Percentiles rank a stretch among this genome's conserved stretches.
These are phyloP conservation scores for Drosophila nigricruria DNA, from an alignment of 2,888 invertebrate species.

Conservation along the genomic window DNA sequence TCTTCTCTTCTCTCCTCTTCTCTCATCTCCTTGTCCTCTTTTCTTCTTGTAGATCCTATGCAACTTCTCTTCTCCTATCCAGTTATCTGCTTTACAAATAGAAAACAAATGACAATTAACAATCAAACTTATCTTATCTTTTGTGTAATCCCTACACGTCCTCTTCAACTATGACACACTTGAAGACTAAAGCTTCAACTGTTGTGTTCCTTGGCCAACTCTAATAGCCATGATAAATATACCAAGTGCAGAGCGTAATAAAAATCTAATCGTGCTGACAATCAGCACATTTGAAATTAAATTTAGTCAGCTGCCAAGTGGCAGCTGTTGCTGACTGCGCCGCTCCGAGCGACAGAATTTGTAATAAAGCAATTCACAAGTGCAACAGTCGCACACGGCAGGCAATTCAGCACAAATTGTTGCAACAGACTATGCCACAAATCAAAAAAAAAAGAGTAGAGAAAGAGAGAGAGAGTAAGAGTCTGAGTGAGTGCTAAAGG, in stretches of 20 bases:
- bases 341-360: slow-evolving; percentile 45
- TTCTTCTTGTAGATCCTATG: no score
- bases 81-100: background rate
- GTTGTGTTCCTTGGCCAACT: background rate
- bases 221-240: slow-evolving; percentile 2
- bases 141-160: background rate
- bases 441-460: slow-evolving; percentile 29
- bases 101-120: background rate
- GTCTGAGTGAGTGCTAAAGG: slow-evolving; percentile 32
- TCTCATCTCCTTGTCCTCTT: background rate
- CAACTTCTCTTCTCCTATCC: background rate
- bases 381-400: slow-evolving; percentile 48
- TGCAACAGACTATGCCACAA: slow-evolving; percentile 48
- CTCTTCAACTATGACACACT: background rate
- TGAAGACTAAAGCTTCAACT: background rate
- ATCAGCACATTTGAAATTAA: slow-evolving; percentile 41
- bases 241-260: background rate
- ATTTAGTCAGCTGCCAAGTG: slow-evolving; percentile 43
- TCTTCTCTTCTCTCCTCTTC: background rate
- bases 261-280: slow-evolving; percentile 27
- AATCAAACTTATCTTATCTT: background rate
- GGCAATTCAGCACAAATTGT: slow-evolving; percentile 39
- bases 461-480: background rate
- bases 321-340: slow-evolving; percentile 33
- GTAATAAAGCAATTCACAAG: slow-evolving; percentile 57